Evolutionary conservation across 2,113 vertebrate species (phyloP), one percentile per base, ranked within the genome.

Genomic region (Pelusios castaneus): DNA sequence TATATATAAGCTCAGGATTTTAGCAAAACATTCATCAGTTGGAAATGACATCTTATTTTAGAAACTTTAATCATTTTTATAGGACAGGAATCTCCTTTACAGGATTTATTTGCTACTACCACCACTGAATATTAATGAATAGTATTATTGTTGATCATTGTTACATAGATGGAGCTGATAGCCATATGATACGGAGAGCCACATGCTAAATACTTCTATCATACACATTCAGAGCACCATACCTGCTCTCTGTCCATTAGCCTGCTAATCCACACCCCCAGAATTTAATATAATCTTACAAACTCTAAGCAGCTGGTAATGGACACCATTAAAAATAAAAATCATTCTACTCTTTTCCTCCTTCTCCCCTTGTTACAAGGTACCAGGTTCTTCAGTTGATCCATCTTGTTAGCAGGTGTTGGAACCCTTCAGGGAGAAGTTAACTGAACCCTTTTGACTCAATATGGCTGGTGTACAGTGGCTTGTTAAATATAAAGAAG

Each of bases 311-410:
- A 80, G 1, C 8, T 88, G 51, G 24, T 75, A 9, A 31, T 29
- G 47, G 16, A 13, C 67, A n/a, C 1, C 8, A 60, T 92, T 89
- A 24, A 8, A 38, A 73, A 41, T 14, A 78, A 47, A 19, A 31
- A 43, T 41, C 11, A 41, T 13, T 25, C 38, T 58, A 2, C 34
- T 87, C 4, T 77, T 34, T 4, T 49, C 2, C 25, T 70, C 5
- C 29, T 80, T 90, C 45, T 86, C 6, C 19, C 17, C 13, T 78
- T 75, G 58, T 86, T 80, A 58, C 9, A 83, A 83, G 34, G 29
- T 43, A 25, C 14, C 3, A 0, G 5, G 8, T 4, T 63, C 7
- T 1, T 54, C 22, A 25, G 24, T 10, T 54, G 34, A 25, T 11
- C 52, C 22, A 27, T 80, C 2, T n/a, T 34, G 8, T 93, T n/a